Base-by-base conservation (phyloP, 1,140 invertebrate species). In the Metaphire vulgaris region DNA sequence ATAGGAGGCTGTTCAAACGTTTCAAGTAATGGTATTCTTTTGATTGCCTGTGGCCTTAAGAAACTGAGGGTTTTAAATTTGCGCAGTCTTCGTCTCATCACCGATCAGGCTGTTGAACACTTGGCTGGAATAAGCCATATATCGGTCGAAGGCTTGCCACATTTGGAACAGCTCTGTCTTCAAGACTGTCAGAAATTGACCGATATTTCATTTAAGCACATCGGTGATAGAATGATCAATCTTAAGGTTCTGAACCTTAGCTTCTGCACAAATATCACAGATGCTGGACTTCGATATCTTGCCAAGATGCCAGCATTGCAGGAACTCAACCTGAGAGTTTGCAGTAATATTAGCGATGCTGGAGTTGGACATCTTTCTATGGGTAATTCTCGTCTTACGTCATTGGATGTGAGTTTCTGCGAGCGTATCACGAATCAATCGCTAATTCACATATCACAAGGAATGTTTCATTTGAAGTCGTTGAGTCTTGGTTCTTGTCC, bases 131-230 rank as follows among this genome's bases (percentile, higher is more conserved):
- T 92, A 12, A 91, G 89, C 78, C 84, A 86, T 32, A 88, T 90
- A 14, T 88, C 81, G 76, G 92, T 92, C 0, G 91, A 91, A 74
- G 83, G 83, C 6, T 82, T 79, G 0, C 88, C 90, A 1, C 88
- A 88, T 12, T 86, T 98, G 69, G 93, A 97, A 84, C 89, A 92
- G 81, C 87, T 98, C 1, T 92, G 93, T 6, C 88, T 97, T 33
- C 95, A 97, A 87, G 95, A 97, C 86, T 97, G 95, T 87, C 95
- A 97, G 86, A 90, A 94, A 81, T 85, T 98, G 16, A 93, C 93
- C 33, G 95, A 98, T 86, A 94, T 95, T 80, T 91, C 93, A 0
- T 87, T 98, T 65, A 91, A 90, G 80, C 91, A 95, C 85, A 90
- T 95, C 21, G 92, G 92, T 67, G 87, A 89, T 41, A 93, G 94